phyloP scores from a whole-genome alignment of 2,797 vertebrate species.

The Thripadectes ignobilis region DNA sequence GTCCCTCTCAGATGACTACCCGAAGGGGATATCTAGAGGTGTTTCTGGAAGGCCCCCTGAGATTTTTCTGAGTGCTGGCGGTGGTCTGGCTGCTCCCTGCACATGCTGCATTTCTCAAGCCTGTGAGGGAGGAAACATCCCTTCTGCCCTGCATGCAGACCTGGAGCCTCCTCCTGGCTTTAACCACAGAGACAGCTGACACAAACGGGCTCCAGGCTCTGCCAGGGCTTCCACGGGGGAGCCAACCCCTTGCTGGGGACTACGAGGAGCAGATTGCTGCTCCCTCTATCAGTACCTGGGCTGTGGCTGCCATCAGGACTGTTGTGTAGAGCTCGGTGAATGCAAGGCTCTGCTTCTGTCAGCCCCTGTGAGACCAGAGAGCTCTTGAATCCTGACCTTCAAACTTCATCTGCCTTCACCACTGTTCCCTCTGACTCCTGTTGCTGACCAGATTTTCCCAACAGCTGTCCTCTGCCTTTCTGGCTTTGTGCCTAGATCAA shows the following conservation, averaged over 20 bases:
- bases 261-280: background rate
- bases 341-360: background rate
- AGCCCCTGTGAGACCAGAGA: background rate
- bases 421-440: background rate
- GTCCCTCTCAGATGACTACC: background rate
- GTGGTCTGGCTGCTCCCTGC: background rate
- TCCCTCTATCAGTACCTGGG: background rate
- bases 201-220: accelerated
- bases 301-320: background rate
- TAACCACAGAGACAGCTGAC: background rate
- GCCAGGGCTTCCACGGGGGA: background rate
- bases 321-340: accelerated
- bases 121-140: accelerated
- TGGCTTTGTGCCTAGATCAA: background rate
- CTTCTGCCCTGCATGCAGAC: background rate
- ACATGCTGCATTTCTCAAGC: background rate
- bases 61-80: accelerated
- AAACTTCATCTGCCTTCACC: background rate
- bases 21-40: background rate
- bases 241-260: background rate
- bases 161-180: background rate
- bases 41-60: background rate
- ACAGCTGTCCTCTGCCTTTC: background rate
- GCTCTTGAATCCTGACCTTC: constrained; percentile 22
- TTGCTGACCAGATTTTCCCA: constrained; percentile 33